Conservation (phyloP, 2,113 vertebrate genomes). For the Gymnogyps californianus region DNA sequence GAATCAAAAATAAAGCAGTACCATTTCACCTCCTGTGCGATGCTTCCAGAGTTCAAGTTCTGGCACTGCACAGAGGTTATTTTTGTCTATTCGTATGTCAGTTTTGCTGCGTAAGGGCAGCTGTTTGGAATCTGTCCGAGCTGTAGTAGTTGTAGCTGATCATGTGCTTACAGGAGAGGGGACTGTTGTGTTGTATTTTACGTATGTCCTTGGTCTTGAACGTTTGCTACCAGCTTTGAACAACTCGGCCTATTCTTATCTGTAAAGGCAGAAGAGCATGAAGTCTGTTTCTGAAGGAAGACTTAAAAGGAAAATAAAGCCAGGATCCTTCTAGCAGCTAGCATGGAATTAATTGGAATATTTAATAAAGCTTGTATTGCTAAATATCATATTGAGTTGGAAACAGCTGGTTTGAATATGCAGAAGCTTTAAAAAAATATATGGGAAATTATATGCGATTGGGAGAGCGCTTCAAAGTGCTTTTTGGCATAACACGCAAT, state of each 20-base stretch:
- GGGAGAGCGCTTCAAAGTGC: background rate
- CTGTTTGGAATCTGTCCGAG: background rate
- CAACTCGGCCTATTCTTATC: background rate
- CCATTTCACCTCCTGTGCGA: background rate
- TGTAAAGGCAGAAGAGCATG: background rate
- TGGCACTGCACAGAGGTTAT: background rate
- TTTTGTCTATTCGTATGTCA: background rate
- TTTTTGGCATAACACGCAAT: background rate
- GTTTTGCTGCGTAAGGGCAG: background rate
- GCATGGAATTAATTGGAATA: background rate
- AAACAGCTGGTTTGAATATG: background rate
- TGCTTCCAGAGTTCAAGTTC: background rate
- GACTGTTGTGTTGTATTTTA: background rate
- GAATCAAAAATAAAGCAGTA: background rate
- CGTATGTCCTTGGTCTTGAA: background rate
- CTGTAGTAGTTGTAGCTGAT: background rate
- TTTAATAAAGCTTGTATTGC: background rate
- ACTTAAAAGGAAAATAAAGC: constrained; percentile 1
- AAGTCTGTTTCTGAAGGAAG: background rate
- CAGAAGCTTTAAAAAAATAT: background rate
- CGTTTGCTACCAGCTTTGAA: background rate
- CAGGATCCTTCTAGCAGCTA: background rate
- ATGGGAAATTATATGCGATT: background rate
- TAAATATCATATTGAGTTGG: background rate
- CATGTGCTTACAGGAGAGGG: background rate